phyloP scores from a whole-genome alignment of 2,113 vertebrate genomes.

The Chlamydotis undulata region DNA sequence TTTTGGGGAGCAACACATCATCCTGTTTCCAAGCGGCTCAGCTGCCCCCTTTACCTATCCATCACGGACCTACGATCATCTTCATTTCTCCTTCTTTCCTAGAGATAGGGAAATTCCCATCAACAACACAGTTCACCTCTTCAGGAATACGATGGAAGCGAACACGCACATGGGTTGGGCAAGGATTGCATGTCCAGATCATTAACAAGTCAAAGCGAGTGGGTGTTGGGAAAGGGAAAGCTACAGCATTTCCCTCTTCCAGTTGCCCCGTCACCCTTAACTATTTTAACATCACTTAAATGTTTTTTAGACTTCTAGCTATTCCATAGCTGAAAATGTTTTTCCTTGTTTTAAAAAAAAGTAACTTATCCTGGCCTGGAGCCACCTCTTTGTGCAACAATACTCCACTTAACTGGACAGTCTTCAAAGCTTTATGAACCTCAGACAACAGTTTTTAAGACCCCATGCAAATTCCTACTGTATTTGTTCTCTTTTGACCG shows the following conservation, averaged over 20 bases:
- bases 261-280: not conserved
- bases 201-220: not conserved
- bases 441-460: not conserved
- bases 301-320: not conserved
- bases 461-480: not conserved
- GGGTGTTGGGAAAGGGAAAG: not conserved
- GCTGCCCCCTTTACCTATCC: not conserved
- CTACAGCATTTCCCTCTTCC: not conserved
- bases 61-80: not conserved
- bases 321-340: not conserved
- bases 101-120: not conserved
- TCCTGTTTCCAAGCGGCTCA: fast-evolving
- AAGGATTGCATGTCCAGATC: not conserved
- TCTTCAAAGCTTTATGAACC: not conserved
- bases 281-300: not conserved
- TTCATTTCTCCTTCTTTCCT: not conserved
- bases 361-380: not conserved
- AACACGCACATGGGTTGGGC: not conserved
- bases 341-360: not conserved
- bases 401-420: not conserved
- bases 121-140: not conserved
- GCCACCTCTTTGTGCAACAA: not conserved
- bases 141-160: not conserved
- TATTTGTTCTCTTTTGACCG: not conserved
- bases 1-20: not conserved